Evolutionary conservation across 2,113 vertebrate genomes (phyloP).

Genomic region (Tenrec ecaudatus): DNA sequence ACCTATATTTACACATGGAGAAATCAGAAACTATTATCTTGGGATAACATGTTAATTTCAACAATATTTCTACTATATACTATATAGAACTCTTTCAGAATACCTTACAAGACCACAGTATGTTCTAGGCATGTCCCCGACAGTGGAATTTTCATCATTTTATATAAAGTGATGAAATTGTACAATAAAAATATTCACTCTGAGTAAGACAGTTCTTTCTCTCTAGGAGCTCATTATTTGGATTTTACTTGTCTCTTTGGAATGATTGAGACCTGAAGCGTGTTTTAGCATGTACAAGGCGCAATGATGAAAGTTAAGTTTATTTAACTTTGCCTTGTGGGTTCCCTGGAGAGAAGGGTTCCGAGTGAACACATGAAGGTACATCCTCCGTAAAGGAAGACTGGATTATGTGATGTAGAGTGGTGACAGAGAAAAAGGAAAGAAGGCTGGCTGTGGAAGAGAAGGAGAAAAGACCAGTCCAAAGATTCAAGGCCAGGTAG

Average conservation of each 20-base stretch:
- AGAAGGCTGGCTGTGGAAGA: background rate
- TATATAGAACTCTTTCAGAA: conserved; percentile 35
- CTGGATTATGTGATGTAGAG: background rate
- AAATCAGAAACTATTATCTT: background rate
- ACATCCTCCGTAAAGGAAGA: background rate
- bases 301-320: background rate
- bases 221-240: conserved; percentile 15
- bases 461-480: background rate
- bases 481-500: background rate
- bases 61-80: conserved; percentile 24
- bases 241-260: conserved; percentile 26
- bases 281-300: background rate
- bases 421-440: background rate
- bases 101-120: conserved; percentile 8
- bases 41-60: background rate
- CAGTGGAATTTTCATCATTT: conserved; percentile 30
- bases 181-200: background rate
- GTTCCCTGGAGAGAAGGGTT: background rate
- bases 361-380: background rate
- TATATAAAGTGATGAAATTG: too few relatives aligned
- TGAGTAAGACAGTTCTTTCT: conserved; percentile 26
- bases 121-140: conserved; percentile 11
- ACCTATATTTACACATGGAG: conserved; percentile 20
- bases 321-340: background rate
- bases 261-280: conserved; percentile 7